Evolutionary conservation across 2,113 vertebrate genomes (phyloP), one percentile per base, ranked within the genome.

Genomic region (Cavia aperea): DNA sequence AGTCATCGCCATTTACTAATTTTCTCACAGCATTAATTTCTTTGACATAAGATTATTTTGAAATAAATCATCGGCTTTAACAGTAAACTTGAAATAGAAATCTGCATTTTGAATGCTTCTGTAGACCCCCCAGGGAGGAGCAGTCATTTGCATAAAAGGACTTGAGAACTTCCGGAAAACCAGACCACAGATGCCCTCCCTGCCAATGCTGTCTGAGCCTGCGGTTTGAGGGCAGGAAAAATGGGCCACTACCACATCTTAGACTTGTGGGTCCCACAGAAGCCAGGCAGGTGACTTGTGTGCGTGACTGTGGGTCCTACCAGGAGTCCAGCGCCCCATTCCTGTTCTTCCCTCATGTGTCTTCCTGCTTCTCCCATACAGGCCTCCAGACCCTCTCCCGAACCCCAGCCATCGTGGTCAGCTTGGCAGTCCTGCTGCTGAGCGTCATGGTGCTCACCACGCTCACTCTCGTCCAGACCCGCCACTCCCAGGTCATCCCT

Each of bases 361-460:
- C 91, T 93, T 88, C 39, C 39, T 43, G 49, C 5, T 83, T 16
- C 60, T 88, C 95, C 85, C 91, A 15, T 94, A 60, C 79, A 97
- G 97, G 56, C 95, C 92, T 94, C 94, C 97, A 96, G 94, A 97
- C 97, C 83, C 97, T 98, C 75, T 98, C 97, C 93, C 98, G 98
- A 96, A 97, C 97, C 5, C 97, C 98, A 54, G 96, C 96, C 81
- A 12, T 54, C 51, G 85, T 97, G 43, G 92, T 98, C 66, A 97
- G 98, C 73, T 78, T 98, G 66, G 96, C 98, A 65, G 97, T 98
- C 93, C 97, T 99, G 83, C 89, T 99, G 82, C 96, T 98, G 75
- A 99, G 99, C 60, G 88, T 99, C n/a, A 97, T 98, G 26, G 98
- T 98, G 81, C 97, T 99, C 9, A 95, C 98, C 90, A 93, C 98